A percentile compares a stretch with the other conserved stretches of the same genome.
Evolutionary conservation across 2,888 invertebrate species (phyloP).

Genomic region (Agrochola litura): DNA sequence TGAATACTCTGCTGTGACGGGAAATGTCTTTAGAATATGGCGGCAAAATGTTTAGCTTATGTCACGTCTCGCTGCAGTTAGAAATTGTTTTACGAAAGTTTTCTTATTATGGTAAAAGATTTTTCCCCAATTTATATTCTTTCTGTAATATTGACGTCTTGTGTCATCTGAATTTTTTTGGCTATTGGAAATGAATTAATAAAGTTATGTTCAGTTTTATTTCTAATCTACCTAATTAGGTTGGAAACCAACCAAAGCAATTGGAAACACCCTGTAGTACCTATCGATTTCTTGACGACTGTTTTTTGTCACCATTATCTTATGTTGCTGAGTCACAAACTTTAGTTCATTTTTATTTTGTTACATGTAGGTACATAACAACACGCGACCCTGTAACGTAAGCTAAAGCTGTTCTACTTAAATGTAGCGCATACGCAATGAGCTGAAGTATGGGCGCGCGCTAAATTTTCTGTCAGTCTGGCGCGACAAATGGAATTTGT

Average conservation of each 20-base stretch:
- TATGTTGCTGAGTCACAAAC: not conserved
- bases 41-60: slow-evolving; percentile 46
- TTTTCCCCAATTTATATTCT: not conserved
- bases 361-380: not conserved
- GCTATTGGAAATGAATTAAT: not conserved
- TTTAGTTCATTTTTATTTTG: not conserved
- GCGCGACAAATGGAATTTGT: slow-evolving; percentile 65
- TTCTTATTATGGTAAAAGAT: not conserved
- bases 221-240: not conserved
- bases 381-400: slow-evolving; percentile 16
- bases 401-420: slow-evolving; percentile 42
- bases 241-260: not conserved
- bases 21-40: slow-evolving; percentile 63
- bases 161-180: not conserved
- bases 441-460: slow-evolving; percentile 59
- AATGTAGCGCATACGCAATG: slow-evolving; percentile 70
- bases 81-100: slow-evolving; percentile 16
- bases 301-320: not conserved
- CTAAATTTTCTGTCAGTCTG: slow-evolving; percentile 68
- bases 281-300: not conserved
- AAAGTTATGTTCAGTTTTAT: not conserved
- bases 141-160: not conserved
- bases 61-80: slow-evolving; percentile 24
- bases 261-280: not conserved
- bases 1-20: slow-evolving; percentile 60